Evolutionary conservation across 2,888 invertebrate species (phyloP), one percentile per base, ranked within the genome.

Genomic region (Microplitis deprimator): DNA sequence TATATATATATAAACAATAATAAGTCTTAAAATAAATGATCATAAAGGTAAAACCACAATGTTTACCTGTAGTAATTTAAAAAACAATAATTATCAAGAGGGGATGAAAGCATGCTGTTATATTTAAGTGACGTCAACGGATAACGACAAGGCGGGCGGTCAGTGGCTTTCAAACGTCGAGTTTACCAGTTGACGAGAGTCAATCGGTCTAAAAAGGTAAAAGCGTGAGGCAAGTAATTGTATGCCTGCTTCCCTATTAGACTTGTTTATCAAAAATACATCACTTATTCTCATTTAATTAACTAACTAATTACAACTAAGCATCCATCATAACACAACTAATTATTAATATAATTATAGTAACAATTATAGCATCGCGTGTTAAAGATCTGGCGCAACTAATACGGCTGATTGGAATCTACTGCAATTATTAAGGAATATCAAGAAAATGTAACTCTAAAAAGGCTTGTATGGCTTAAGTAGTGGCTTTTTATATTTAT

Each of bases 141-240:
- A 79, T 81, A 76, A 81, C 73, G 65, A 17, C 29, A 76, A 80
- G 81, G 75, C 80, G 80, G 79, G 81, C 80, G 82, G 80, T 82
- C 79, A 79, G 79, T 78, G 68, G 79, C 60, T 67, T 75, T 77
- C 38, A 75, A 77, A 77, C 70, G 39, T 79, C 74, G 81, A 82
- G 79, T 69, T 60, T 81, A 83, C 82, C 83, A 82, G 81, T 83
- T 81, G 82, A 79, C 80, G 81, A 82, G 82, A 83, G 84, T 82
- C 82, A 80, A 80, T 82, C 80, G 82, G 80, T 79, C 64, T 77
- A 72, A 81, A 80, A 80, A 82, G 82, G 81, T 82, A 80, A 82
- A 82, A 77, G 76, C 79, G 77, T 73, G 72, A 77, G 73, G 79
- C 77, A 74, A 75, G 73, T 77, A 73, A 72, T 41, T n/a, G 59